phyloP scores from a whole-genome alignment of 2,797 vertebrate species.

The Buphagus erythrorhynchus region DNA sequence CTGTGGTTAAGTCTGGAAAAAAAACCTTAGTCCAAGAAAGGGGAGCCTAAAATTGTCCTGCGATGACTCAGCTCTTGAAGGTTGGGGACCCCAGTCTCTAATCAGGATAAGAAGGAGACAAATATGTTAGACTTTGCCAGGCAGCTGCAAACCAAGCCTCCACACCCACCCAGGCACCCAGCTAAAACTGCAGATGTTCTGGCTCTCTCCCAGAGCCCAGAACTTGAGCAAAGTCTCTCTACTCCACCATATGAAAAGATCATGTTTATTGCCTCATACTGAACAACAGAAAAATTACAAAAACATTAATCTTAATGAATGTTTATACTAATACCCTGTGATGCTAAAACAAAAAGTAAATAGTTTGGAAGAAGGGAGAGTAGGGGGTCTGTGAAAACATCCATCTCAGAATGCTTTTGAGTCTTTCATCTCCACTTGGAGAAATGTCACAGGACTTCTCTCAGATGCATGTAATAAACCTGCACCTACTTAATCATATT shows the following conservation, averaged over 20 bases:
- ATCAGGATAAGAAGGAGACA: background rate
- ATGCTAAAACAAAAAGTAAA: background rate
- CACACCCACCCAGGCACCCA: background rate
- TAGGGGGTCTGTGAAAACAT: background rate
- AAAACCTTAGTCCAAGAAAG: background rate
- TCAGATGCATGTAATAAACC: background rate
- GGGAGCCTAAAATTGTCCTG: background rate
- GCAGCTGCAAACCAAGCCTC: background rate
- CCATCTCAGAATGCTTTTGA: accelerated
- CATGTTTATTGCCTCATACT: background rate
- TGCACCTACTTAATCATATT: background rate
- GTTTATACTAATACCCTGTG: background rate
- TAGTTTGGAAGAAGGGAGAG: background rate
- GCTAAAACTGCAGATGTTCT: background rate
- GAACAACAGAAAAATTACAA: background rate
- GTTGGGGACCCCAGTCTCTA: background rate
- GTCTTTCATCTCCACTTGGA: background rate
- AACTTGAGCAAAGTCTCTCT: background rate
- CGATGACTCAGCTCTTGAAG: background rate
- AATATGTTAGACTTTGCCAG: background rate
- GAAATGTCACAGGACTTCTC: background rate
- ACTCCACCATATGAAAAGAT: background rate
- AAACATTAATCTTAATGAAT: background rate
- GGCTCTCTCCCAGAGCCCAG: background rate
- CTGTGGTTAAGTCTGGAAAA: background rate